phyloP scores from a whole-genome alignment of 2,888 invertebrate species.

The Drosophila algonquin region DNA sequence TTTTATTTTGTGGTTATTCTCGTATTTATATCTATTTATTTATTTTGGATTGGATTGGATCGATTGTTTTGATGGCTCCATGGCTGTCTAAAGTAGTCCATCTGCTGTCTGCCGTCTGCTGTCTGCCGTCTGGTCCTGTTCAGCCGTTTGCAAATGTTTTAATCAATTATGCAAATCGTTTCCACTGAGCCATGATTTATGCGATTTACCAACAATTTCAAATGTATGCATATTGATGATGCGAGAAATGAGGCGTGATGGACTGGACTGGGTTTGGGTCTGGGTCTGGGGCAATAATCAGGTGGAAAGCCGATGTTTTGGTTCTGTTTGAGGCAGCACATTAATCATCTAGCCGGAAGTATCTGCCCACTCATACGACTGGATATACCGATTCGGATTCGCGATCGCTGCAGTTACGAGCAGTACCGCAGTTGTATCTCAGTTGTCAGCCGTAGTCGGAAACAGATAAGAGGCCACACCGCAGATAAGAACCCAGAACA shows the following conservation, averaged over 20 bases:
- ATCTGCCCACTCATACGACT: background rate
- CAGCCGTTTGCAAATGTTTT: constrained; percentile 33
- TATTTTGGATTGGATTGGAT: constrained; percentile 2
- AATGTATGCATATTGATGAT: constrained; percentile 27
- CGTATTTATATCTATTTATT: constrained; percentile 22
- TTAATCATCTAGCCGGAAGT: constrained; percentile 24
- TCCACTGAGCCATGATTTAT: constrained; percentile 36
- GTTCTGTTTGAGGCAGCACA: background rate
- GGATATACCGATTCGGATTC: background rate
- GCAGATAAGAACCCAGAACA: constrained; percentile 3
- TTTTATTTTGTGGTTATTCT: constrained; percentile 31
- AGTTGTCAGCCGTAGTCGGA: background rate
- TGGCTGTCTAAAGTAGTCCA: constrained; percentile 17
- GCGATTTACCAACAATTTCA: constrained; percentile 17
- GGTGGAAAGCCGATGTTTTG: background rate
- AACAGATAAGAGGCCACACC: constrained; percentile 8
- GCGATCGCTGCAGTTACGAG: background rate
- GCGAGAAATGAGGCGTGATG: constrained; percentile 25
- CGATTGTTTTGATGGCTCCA: constrained; percentile 15
- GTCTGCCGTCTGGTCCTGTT: constrained; percentile 3
- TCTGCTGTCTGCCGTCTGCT: constrained; percentile 10
- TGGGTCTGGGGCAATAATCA: background rate
- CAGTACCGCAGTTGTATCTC: background rate
- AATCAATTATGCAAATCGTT: constrained; percentile 59
- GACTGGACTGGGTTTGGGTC: background rate